Base-by-base conservation (phyloP, 2,888 invertebrate genomes). In the Acanthosoma haemorrhoidale region DNA sequence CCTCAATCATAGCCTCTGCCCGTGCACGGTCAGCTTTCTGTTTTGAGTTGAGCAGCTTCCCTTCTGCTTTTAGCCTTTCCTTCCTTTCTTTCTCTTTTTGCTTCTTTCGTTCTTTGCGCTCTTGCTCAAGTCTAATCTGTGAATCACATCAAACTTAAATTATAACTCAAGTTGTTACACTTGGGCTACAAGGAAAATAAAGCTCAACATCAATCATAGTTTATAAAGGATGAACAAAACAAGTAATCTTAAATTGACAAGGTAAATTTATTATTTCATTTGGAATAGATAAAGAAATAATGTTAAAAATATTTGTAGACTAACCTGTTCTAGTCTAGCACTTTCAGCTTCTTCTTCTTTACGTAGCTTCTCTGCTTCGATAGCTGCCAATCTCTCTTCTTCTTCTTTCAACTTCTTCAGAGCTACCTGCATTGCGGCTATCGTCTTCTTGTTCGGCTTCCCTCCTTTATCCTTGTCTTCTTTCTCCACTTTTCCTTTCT, bases 41-140 rank as follows among this genome's bases (percentile, higher is more conserved):
- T 80, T 96, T 96, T 0, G 92, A 88, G 2, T 96, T 96, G 71
- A 97, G 81, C 34, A 95, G 83, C 81, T 95, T 97, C 2, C 98
- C 98, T 82, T 97, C 97, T n/a, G 92, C 93, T 80, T 97, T 97
- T 76, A 95, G 83, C 78, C 94, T 85, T 77, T 94, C 94, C 80
- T 93, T 94, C 63, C 92, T 86, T 78, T 96, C 96, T 78, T 94
- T 94, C 81, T 96, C 94, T 78, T 93, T 93, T 77, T 90, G 89
- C 79, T 94, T 97, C 79, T 90, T 94, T 78, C 86, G 88, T 75
- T 92, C 93, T 78, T 91, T 95, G 73, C 86, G 84, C 79, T 97
- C 96, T 77, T 92, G 89, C 79, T 96, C 96, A 74, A 92, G 80
- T 71, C 89, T 81, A 76, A 86, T 83, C 78, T 87, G 82, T 51